Conservation (phyloP, 2,113 vertebrate species). For the Passerina amoena region DNA sequence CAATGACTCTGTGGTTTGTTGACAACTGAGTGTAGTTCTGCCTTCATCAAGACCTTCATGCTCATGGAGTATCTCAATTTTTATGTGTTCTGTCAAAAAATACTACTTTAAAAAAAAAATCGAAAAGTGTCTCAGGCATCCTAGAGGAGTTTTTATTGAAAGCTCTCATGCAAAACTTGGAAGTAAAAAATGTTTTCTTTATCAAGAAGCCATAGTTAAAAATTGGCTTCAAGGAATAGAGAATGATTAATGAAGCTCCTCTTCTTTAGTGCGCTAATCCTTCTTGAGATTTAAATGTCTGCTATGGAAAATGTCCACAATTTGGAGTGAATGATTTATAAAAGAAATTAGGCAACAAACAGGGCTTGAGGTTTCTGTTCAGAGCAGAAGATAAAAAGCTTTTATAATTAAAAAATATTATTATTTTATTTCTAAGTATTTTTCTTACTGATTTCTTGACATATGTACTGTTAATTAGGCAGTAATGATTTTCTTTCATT, state of each 20-base stretch:
- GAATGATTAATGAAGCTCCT: slow-evolving; percentile 51
- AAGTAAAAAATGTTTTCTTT: slow-evolving; percentile 3
- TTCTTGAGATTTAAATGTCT: slow-evolving; percentile 37
- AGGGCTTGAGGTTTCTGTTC: slow-evolving; percentile 22
- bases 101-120: background rate
- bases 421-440: slow-evolving; percentile 35
- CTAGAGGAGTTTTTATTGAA: background rate
- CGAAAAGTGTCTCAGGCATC: background rate
- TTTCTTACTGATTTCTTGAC: slow-evolving; percentile 50
- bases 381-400: slow-evolving; percentile 32
- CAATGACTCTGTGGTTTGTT: background rate
- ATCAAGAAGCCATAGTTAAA: slow-evolving; percentile 8
- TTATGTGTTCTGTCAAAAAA: background rate
- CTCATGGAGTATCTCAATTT: background rate
- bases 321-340: slow-evolving; percentile 46
- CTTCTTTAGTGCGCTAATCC: background rate
- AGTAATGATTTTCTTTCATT: slow-evolving; percentile 64
- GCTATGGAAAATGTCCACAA: slow-evolving; percentile 31
- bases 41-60: background rate
- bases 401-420: slow-evolving; percentile 15
- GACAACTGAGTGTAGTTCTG: background rate
- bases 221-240: slow-evolving; percentile 21
- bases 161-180: background rate
- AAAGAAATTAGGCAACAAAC: slow-evolving; percentile 35
- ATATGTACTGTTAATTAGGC: slow-evolving; percentile 55